Conservation (phyloP, 2,797 vertebrate species). For the Tenualosa ilisha region DNA sequence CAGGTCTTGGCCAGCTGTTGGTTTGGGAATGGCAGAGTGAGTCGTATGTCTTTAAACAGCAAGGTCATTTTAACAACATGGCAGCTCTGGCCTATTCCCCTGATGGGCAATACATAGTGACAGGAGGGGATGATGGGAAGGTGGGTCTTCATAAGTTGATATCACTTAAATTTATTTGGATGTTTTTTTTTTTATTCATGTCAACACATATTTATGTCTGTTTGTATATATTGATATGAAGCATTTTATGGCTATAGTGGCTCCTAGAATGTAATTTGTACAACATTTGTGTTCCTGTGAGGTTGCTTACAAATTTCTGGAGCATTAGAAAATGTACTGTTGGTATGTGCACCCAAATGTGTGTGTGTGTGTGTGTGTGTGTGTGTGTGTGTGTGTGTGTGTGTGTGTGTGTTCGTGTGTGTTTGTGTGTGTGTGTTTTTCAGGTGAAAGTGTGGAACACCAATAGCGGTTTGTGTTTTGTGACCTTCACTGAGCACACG, state of each 20-base stretch:
- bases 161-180: no score
- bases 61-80: slow-evolving; percentile 98
- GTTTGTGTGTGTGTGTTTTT: neutral
- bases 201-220: neutral
- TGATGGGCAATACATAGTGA: slow-evolving; percentile 90
- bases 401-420: neutral
- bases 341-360: no score
- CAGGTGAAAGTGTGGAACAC: slow-evolving; percentile 98
- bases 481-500: slow-evolving; percentile 93
- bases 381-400: neutral
- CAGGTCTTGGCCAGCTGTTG: slow-evolving; percentile 92
- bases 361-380: neutral
- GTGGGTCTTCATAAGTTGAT: slow-evolving; percentile 63
- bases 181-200: no score
- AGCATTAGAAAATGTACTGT: no score
- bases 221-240: neutral
- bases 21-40: slow-evolving; percentile 99
- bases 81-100: slow-evolving; percentile 89
- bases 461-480: slow-evolving; percentile 91
- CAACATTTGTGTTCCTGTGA: neutral
- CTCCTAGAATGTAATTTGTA: no score
- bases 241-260: no score
- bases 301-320: no score
- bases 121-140: slow-evolving; percentile 94
- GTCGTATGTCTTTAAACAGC: slow-evolving; percentile 95